These are phyloP conservation scores for Shinisaurus crocodilurus DNA, from an alignment of 2,113 vertebrate species.

Conservation along the genomic window DNA sequence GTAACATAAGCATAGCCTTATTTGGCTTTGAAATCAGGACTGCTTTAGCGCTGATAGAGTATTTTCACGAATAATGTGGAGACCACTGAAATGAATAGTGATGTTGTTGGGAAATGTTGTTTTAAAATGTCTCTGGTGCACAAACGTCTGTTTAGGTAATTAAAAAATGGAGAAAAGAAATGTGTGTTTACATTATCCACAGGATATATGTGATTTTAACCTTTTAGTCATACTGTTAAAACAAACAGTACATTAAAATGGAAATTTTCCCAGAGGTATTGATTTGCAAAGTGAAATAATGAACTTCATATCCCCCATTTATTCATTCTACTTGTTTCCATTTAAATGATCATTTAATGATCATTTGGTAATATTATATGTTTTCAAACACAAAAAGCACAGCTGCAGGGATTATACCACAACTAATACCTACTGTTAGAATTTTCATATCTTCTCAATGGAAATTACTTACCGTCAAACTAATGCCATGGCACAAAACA, in stretches of 20 bases:
- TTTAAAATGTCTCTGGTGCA: slow-evolving; percentile 16
- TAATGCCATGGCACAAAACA: slow-evolving; percentile 6
- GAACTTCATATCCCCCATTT: slow-evolving; percentile 41
- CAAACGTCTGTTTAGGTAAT: slow-evolving; percentile 46
- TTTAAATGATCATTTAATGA: slow-evolving; percentile 52
- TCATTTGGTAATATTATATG: slow-evolving; percentile 35
- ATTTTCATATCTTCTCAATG: slow-evolving; percentile 20
- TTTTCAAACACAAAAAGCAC: slow-evolving; percentile 53
- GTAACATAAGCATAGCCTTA: neutral
- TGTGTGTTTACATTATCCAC: slow-evolving; percentile 47
- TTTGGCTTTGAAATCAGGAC: neutral
- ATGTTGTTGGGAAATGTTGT: slow-evolving; percentile 39
- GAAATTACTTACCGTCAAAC: neutral
- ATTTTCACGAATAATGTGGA: slow-evolving; percentile 4
- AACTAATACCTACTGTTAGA: slow-evolving; percentile 17
- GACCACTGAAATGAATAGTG: slow-evolving; percentile 38
- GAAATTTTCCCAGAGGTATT: slow-evolving; percentile 53
- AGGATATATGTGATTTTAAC: slow-evolving; percentile 47
- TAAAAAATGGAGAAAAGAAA: slow-evolving; percentile 43
- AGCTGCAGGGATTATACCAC: slow-evolving; percentile 35
- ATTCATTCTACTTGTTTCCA: slow-evolving; percentile 45
- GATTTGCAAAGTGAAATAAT: slow-evolving; percentile 65
- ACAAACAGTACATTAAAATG: slow-evolving; percentile 55
- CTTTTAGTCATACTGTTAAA: slow-evolving; percentile 20
- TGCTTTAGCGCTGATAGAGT: neutral